A percentile compares a stretch with the other conserved stretches of the same genome.
Evolutionary conservation across 2,113 vertebrate genomes (phyloP).

Genomic region (Mungos mungo): DNA sequence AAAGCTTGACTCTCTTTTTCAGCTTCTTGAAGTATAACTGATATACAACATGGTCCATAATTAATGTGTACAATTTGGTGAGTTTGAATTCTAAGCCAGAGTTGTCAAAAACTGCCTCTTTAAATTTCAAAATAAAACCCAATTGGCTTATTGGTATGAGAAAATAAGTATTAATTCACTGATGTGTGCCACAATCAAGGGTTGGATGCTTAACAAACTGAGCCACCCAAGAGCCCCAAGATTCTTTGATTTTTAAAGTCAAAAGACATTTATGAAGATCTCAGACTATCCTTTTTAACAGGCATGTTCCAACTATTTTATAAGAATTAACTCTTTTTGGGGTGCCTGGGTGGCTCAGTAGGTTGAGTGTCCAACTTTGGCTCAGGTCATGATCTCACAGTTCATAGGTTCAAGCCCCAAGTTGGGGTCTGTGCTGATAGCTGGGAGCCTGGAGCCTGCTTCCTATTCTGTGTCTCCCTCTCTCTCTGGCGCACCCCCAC

Average conservation of each 20-base stretch:
- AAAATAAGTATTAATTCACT: not conserved
- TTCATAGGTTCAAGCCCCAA: no score
- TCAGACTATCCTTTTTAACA: not conserved
- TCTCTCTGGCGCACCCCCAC: no score
- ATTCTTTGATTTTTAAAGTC: not conserved
- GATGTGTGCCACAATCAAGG: no score
- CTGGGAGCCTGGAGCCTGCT: no score
- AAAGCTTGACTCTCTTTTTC: not conserved
- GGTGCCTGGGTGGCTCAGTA: no score
- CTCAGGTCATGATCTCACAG: no score
- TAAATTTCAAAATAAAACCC: not conserved
- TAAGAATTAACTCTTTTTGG: not conserved
- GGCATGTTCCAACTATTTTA: not conserved
- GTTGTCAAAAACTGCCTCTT: not conserved
- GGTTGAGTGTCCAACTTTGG: no score
- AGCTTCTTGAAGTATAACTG: not conserved
- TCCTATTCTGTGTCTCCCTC: no score
- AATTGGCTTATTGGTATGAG: not conserved
- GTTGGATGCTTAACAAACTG: no score
- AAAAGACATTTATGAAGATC: not conserved
- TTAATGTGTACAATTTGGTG: not conserved
- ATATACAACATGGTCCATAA: not conserved
- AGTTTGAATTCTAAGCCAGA: not conserved
- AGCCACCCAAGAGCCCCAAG: no score
- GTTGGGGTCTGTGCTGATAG: no score